Evolutionary conservation across 2,113 vertebrate genomes (phyloP).

Genomic region (Larimichthys polyactis): DNA sequence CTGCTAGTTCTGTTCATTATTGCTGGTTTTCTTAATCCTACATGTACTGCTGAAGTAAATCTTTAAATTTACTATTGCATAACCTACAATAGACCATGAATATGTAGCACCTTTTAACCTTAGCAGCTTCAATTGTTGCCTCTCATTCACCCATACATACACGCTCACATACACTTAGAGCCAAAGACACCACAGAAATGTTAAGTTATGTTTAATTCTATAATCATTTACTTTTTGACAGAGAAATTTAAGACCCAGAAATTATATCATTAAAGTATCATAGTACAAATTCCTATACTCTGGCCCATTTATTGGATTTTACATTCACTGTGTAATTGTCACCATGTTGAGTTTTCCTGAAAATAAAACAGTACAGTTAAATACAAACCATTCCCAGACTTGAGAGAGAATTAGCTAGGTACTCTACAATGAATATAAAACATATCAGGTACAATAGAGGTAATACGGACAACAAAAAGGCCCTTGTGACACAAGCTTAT

Average conservation of each 20-base stretch:
- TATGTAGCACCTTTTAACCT: no score
- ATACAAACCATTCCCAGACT: conserved; percentile 35
- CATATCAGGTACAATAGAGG: conserved; percentile 25
- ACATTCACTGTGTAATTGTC: not conserved
- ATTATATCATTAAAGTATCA: not conserved
- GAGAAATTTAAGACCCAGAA: not conserved
- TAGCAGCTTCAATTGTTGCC: not conserved
- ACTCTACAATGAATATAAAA: conserved; percentile 52
- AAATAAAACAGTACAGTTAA: conserved; percentile 22
- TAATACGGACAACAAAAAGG: conserved; percentile 30
- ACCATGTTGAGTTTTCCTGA: conserved; percentile 8
- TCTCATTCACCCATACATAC: not conserved
- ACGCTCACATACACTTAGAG: not conserved
- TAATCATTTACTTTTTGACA: conserved; percentile 10
- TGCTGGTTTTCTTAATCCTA: not conserved
- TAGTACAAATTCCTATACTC: conserved; percentile 1
- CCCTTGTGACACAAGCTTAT: not conserved
- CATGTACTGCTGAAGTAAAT: not conserved
- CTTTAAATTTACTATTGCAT: not conserved
- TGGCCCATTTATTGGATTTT: conserved; percentile 6
- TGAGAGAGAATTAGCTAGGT: conserved; percentile 10
- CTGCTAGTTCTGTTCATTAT: not conserved
- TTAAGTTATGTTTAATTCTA: conserved; percentile 31
- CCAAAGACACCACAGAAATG: not conserved
- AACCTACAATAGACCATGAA: not conserved